Evolutionary conservation across 1,140 invertebrate species (phyloP).

Genomic region (Pogonomyrmex californicus): DNA sequence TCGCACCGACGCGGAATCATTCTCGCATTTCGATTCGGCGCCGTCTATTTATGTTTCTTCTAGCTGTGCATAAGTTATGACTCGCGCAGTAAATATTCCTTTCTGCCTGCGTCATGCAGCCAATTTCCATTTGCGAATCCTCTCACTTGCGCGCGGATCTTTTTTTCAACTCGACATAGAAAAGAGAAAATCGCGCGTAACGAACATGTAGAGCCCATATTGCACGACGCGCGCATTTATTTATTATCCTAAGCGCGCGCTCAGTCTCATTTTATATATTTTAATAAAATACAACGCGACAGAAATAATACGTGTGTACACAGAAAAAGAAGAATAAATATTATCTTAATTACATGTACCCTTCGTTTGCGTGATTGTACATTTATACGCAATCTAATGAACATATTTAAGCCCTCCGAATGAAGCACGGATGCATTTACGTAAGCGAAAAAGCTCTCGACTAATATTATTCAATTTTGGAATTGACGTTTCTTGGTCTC

Average conservation of each 20-base stretch:
- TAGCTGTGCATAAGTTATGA: conserved; percentile 30
- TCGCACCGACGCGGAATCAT: conserved; percentile 60
- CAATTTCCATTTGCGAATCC: conserved; percentile 65
- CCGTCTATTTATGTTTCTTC: conserved; percentile 71
- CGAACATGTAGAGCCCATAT: conserved; percentile 20
- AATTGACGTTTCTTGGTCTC: background rate
- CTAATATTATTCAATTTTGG: conserved; percentile 18
- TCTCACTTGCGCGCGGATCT: conserved; percentile 14
- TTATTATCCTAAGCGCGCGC: conserved; percentile 8
- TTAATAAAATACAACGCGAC: conserved; percentile 23
- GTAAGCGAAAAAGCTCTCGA: background rate
- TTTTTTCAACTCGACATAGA: conserved; percentile 29
- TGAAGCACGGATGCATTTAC: background rate
- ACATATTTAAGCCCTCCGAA: conserved; percentile 12
- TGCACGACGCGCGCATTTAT: conserved; percentile 40
- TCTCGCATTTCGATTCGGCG: conserved; percentile 65
- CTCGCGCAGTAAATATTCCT: conserved; percentile 68
- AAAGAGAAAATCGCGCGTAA: conserved; percentile 33
- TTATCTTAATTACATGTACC: conserved; percentile 33
- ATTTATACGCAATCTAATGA: conserved; percentile 1
- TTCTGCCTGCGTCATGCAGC: conserved; percentile 58
- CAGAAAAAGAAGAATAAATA: conserved; percentile 42
- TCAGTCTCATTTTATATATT: conserved; percentile 34
- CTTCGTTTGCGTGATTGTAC: conserved; percentile 17
- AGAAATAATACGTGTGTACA: conserved; percentile 6